Conservation (phyloP, 2,113 vertebrate species). For the Oxygymnocypris stewartii region DNA sequence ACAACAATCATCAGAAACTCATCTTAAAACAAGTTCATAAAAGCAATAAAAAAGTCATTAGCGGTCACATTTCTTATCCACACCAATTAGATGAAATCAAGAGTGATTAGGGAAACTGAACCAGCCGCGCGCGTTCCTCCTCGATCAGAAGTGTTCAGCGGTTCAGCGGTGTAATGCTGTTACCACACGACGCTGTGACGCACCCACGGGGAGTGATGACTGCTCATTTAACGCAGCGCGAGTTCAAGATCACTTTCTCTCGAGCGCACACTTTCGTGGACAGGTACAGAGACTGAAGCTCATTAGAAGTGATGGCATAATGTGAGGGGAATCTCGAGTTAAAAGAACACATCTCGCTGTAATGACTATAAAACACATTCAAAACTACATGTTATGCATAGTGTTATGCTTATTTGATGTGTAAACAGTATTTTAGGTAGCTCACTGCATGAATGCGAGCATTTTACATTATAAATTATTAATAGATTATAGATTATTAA, state of each 20-base stretch:
- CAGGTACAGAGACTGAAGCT: neutral
- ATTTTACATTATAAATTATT: neutral
- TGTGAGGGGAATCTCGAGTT: neutral
- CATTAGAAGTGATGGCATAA: conserved; percentile 2
- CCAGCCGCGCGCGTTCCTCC: conserved; percentile 61
- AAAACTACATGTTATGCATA: neutral
- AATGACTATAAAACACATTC: neutral
- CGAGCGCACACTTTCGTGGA: conserved; percentile 7
- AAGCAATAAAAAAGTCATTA: neutral
- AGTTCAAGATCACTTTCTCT: conserved; percentile 28
- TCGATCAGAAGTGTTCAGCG: conserved; percentile 58
- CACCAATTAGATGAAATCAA: conserved; percentile 59
- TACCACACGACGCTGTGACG: conserved; percentile 50
- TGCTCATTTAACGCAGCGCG: conserved; percentile 12
- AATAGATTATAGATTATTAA: neutral
- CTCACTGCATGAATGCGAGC: neutral
- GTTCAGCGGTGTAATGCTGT: conserved; percentile 60
- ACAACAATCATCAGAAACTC: neutral
- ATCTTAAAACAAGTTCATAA: neutral
- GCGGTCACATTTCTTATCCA: conserved; percentile 49
- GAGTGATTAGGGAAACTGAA: conserved; percentile 57
- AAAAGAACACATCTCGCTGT: neutral
- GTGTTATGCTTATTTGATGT: neutral
- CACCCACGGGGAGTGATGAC: conserved; percentile 44
- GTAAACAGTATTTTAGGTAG: neutral